These are phyloP conservation scores for Brevimyrus niger DNA, from an alignment of 2,113 vertebrate species.

Conservation along the genomic window DNA sequence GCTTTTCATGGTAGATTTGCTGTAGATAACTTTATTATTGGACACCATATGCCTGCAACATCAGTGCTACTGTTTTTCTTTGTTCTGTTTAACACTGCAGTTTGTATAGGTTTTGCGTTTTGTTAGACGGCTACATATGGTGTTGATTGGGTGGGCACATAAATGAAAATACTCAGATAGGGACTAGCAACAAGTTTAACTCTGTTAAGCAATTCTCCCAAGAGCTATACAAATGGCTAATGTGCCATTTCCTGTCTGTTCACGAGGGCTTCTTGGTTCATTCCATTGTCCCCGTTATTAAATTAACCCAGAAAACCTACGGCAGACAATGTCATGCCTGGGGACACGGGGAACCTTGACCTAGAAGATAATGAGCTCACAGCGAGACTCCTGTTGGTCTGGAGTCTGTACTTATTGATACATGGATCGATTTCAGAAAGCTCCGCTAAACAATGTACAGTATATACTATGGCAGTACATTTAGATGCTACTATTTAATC, in stretches of 20 bases:
- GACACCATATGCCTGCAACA: not conserved
- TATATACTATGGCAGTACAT: not conserved
- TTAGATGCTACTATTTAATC: not conserved
- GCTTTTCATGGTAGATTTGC: not conserved
- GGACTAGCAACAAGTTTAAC: not conserved
- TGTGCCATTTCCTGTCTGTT: not conserved
- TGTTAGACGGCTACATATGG: not conserved
- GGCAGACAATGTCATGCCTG: not conserved
- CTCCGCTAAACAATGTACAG: not conserved
- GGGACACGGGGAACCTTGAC: not conserved
- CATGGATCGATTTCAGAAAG: not conserved
- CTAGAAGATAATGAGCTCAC: not conserved
- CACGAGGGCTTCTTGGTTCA: not conserved
- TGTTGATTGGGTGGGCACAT: not conserved
- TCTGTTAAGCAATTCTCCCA: not conserved
- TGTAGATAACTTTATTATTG: not conserved
- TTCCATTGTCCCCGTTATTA: not conserved
- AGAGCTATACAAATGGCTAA: not conserved
- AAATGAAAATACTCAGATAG: not conserved
- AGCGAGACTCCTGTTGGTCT: not conserved
- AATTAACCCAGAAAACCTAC: not conserved
- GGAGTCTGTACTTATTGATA: not conserved
- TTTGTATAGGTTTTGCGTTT: not conserved
- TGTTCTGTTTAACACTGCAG: not conserved
- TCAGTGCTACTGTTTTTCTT: not conserved